Percentiles rank a stretch among this genome's conserved stretches.
Evolutionary conservation across 1,140 invertebrate genomes (phyloP).

Genomic region (Triops cancriformis): DNA sequence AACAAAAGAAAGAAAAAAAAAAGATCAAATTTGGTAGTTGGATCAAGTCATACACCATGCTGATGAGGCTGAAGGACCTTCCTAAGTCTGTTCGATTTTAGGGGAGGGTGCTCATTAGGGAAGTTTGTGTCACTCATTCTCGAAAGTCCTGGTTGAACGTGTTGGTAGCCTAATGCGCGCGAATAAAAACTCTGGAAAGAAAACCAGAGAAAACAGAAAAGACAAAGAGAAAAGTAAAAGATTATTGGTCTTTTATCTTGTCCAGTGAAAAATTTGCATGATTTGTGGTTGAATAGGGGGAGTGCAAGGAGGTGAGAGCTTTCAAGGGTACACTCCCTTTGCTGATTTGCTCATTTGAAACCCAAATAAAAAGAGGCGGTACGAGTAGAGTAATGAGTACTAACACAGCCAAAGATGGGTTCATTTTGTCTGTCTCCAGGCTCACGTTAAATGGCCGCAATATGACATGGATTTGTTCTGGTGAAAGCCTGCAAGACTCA

Average conservation of each 20-base stretch:
- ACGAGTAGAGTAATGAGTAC: constrained; percentile 13
- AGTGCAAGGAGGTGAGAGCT: not conserved
- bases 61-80: not conserved
- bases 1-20: constrained; percentile 18
- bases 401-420: constrained; percentile 13
- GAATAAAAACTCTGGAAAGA: constrained; percentile 10
- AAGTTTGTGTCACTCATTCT: not conserved
- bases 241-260: not conserved
- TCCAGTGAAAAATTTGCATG: not conserved
- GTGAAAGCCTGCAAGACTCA: constrained; percentile 8
- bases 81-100: not conserved
- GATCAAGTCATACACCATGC: not conserved
- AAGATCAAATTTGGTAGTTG: not conserved
- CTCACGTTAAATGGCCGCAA: constrained; percentile 8
- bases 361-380: not conserved
- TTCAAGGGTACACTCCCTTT: not conserved
- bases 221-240: constrained; percentile 1
- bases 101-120: not conserved
- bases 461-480: not conserved
- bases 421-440: not conserved
- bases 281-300: not conserved
- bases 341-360: not conserved
- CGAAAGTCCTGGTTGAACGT: not conserved
- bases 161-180: constrained; percentile 1
- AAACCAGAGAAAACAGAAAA: constrained; percentile 4